A percentile compares a stretch with the other conserved stretches of the same genome.
phyloP scores from a whole-genome alignment of 1,140 invertebrate genomes.

The Polyergus mexicanus region DNA sequence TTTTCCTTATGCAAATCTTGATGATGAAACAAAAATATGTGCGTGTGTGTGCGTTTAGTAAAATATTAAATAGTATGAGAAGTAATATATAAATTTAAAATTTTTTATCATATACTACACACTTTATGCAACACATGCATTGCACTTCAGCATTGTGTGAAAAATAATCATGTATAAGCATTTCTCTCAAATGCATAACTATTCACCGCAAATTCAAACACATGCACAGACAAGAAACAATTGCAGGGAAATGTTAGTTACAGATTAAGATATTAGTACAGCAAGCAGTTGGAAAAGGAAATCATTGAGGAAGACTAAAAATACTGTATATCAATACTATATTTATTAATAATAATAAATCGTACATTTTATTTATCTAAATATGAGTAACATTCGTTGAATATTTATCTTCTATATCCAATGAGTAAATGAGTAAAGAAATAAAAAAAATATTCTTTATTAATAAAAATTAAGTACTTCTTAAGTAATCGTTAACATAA shows the following conservation, averaged over 20 bases:
- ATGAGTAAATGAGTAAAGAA: constrained; percentile 9
- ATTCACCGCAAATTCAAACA: constrained; percentile 32
- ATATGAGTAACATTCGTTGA: constrained; percentile 58
- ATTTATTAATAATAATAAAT: constrained; percentile 80
- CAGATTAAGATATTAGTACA: constrained; percentile 81
- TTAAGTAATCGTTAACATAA: constrained; percentile 25
- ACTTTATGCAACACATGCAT: constrained; percentile 26
- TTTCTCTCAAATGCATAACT: constrained; percentile 11
- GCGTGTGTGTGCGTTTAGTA: not conserved
- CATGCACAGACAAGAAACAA: constrained; percentile 36
- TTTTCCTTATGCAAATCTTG: not conserved
- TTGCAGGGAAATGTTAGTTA: constrained; percentile 76
- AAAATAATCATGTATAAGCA: constrained; percentile 3
- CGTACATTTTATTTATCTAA: constrained; percentile 64
- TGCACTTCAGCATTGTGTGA: not conserved
- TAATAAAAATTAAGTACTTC: constrained; percentile 29
- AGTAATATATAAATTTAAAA: constrained; percentile 4
- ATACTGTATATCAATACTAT: constrained; percentile 76
- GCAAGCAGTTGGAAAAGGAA: constrained; percentile 79
- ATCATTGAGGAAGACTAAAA: constrained; percentile 78
- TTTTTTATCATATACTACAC: not conserved
- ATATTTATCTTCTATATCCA: constrained; percentile 15
- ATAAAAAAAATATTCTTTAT: constrained; percentile 18
- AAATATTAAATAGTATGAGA: not conserved
- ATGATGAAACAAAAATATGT: not conserved